A percentile compares a stretch with the other conserved stretches of the same genome.
Conservation (phyloP, 2,113 vertebrate species). For the Dolichotis patagonum region DNA sequence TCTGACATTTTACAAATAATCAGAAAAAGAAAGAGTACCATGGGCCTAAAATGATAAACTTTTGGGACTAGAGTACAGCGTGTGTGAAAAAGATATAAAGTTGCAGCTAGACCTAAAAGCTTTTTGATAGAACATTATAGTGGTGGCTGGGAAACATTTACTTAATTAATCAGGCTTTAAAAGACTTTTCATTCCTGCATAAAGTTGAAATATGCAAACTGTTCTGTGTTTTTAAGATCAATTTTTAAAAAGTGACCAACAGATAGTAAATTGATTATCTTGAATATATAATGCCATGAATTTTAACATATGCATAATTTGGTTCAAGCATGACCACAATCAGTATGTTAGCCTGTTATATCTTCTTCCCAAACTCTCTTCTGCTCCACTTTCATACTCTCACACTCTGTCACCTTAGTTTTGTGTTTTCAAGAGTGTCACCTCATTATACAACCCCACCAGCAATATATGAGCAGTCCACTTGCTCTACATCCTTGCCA, state of each 20-base stretch:
- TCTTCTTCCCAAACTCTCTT: background rate
- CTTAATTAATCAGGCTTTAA: conserved; percentile 21
- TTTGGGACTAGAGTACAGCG: background rate
- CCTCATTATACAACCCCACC: background rate
- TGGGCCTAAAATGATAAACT: background rate
- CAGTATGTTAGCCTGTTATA: background rate
- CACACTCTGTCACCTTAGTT: background rate
- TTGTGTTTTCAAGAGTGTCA: background rate
- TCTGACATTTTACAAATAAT: conserved; percentile 39
- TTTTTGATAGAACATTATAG: background rate
- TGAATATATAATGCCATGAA: background rate
- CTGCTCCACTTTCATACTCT: background rate
- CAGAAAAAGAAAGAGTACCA: background rate
- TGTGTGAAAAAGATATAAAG: background rate
- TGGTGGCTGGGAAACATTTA: background rate
- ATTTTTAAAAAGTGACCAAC: conserved; percentile 1
- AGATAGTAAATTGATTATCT: background rate
- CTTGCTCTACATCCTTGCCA: background rate
- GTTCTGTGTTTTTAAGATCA: background rate
- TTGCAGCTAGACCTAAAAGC: background rate
- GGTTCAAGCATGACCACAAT: background rate
- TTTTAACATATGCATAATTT: background rate
- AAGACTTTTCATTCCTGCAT: background rate
- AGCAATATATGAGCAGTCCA: background rate
- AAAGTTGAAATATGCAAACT: background rate